Percentiles rank a stretch among this genome's conserved stretches.
Conservation (phyloP, 2,113 vertebrate species). For the Paradoxurus hermaphroditus region DNA sequence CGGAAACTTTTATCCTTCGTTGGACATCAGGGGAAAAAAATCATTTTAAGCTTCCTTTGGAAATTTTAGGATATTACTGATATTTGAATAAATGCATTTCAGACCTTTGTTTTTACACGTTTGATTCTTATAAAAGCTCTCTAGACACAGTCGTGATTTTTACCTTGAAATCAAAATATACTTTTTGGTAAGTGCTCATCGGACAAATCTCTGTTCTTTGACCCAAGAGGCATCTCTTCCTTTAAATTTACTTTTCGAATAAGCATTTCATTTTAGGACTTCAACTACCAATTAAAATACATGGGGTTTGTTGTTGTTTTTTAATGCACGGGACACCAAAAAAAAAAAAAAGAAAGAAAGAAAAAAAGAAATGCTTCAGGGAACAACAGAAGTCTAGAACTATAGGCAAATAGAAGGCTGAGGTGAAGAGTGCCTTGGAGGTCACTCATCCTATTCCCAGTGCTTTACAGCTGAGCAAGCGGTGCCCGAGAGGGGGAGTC, state of each 20-base stretch:
- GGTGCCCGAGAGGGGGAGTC: not conserved
- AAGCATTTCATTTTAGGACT: constrained; percentile 44
- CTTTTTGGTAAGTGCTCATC: not conserved
- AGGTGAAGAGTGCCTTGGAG: not conserved
- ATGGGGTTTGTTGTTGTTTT: not conserved
- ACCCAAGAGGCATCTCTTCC: not conserved
- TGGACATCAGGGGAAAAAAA: not conserved
- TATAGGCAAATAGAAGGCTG: not conserved
- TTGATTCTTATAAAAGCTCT: not conserved
- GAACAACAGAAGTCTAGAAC: not conserved
- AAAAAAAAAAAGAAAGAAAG: too few species aligned
- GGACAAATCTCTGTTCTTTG: constrained; percentile 8
- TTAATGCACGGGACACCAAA: not conserved
- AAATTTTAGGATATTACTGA: not conserved
- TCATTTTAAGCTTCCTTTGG: not conserved
- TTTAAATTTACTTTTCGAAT: constrained; percentile 55
- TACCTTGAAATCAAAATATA: not conserved
- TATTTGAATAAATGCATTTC: not conserved
- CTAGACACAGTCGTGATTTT: not conserved
- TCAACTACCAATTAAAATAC: not conserved
- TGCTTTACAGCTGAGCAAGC: not conserved
- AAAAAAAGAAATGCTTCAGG: constrained; percentile 33
- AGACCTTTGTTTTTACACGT: not conserved
- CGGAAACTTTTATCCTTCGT: not conserved
- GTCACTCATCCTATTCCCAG: not conserved